These are phyloP conservation scores for Pseudorhombus dupliciocellatus DNA, from an alignment of 2,113 vertebrate genomes.

Conservation along the genomic window DNA sequence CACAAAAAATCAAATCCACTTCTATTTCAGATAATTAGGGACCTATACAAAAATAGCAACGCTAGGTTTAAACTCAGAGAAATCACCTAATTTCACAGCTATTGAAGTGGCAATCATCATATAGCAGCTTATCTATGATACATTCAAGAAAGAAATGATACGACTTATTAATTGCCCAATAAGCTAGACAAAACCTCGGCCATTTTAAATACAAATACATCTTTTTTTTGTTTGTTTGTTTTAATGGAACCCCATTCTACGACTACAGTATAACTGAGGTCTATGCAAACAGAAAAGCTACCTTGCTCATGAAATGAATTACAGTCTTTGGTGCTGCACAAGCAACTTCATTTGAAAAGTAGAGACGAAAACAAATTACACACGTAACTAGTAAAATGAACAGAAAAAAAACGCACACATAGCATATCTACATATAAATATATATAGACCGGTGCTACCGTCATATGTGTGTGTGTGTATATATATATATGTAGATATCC, in stretches of 20 bases:
- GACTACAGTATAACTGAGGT: slow-evolving; percentile 95
- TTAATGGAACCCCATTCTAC: slow-evolving; percentile 85
- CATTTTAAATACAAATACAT: slow-evolving; percentile 84
- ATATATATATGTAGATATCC: slow-evolving; percentile 82
- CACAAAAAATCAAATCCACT: slow-evolving; percentile 90
- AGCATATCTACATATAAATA: slow-evolving; percentile 82
- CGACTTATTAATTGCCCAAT: slow-evolving; percentile 97
- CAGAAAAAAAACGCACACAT: slow-evolving; percentile 70
- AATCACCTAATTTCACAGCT: slow-evolving; percentile 99
- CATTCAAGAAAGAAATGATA: slow-evolving; percentile 99
- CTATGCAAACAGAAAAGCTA: slow-evolving; percentile 97
- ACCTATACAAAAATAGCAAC: slow-evolving; percentile 96
- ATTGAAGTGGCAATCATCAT: slow-evolving; percentile 99
- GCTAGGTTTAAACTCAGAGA: slow-evolving; percentile 94
- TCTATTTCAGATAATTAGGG: slow-evolving; percentile 96
- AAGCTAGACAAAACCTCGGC: slow-evolving; percentile 95
- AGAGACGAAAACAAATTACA: slow-evolving; percentile 79
- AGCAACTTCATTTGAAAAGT: slow-evolving; percentile 94
- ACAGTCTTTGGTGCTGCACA: slow-evolving; percentile 99
- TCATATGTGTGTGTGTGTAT: slow-evolving; percentile 72
- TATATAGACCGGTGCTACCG: slow-evolving; percentile 45
- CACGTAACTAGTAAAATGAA: slow-evolving; percentile 81
- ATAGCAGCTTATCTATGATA: slow-evolving; percentile 99
- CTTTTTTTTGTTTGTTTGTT: slow-evolving; percentile 83
- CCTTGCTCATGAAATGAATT: slow-evolving; percentile 97